Percentiles rank a stretch among this genome's conserved stretches.
Conservation (phyloP, 2,113 vertebrate genomes). For the Picathartes gymnocephalus region DNA sequence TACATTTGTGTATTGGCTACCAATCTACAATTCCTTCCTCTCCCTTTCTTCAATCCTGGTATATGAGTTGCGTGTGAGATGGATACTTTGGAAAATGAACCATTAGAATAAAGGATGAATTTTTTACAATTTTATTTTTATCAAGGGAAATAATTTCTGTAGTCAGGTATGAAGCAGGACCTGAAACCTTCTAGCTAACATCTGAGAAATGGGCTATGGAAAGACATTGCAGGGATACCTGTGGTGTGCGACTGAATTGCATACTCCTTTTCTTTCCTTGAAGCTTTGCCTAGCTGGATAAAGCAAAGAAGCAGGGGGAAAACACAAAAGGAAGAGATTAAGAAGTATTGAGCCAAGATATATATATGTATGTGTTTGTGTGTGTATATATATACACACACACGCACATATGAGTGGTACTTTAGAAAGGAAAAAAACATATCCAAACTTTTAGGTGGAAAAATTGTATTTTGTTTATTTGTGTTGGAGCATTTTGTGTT, state of each 20-base stretch:
- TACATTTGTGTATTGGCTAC: background rate
- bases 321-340: background rate
- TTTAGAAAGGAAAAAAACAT: background rate
- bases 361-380: background rate
- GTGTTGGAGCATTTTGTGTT: background rate
- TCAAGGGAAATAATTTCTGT: background rate
- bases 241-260: background rate
- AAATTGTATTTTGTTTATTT: background rate
- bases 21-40: background rate
- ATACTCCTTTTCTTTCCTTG: background rate
- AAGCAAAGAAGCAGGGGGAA: background rate
- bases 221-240: background rate
- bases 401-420: background rate
- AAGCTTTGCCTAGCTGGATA: background rate
- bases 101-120: background rate
- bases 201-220: background rate
- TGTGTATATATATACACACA: background rate
- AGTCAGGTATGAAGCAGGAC: background rate
- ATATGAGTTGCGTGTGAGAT: rapidly evolving
- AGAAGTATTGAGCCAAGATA: background rate
- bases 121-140: background rate
- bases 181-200: background rate
- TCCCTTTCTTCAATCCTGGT: background rate
- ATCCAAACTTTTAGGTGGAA: background rate
- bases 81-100: background rate